phyloP scores from a whole-genome alignment of 2,113 vertebrate genomes.

The Cercopithecus mona region DNA sequence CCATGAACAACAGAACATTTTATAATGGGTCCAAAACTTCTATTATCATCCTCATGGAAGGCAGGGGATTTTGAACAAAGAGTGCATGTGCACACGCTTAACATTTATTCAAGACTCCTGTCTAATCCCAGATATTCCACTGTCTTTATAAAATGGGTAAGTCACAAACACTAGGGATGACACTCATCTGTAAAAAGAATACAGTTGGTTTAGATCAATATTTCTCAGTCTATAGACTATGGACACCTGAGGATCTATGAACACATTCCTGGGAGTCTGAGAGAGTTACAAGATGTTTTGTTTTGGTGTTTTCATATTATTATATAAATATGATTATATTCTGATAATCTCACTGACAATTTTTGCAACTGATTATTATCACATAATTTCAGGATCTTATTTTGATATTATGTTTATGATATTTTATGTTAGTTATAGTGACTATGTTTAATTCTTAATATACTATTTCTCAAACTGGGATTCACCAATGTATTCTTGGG shows the following conservation, averaged over 20 bases:
- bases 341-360: neutral
- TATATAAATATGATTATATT: constrained; percentile 14
- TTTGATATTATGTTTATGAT: constrained; percentile 6
- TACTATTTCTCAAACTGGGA: constrained; percentile 23
- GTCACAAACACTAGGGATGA: neutral
- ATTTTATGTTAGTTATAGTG: neutral
- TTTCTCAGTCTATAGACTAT: neutral
- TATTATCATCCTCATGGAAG: neutral
- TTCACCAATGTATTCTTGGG: constrained; percentile 30
- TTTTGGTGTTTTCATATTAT: neutral
- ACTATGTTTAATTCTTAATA: constrained; percentile 10
- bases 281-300: neutral
- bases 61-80: neutral
- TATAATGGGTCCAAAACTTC: constrained; percentile 17
- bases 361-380: neutral
- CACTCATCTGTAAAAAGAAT: neutral
- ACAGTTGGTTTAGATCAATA: neutral
- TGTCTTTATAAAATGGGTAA: neutral
- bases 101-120: neutral
- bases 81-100: neutral
- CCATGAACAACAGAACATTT: constrained; percentile 28
- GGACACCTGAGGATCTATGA: neutral
- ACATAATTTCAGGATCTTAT: constrained; percentile 1
- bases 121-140: neutral
- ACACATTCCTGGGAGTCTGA: neutral